Evolutionary conservation across 1,140 invertebrate genomes (phyloP).

Genomic region (Nomia melanderi): DNA sequence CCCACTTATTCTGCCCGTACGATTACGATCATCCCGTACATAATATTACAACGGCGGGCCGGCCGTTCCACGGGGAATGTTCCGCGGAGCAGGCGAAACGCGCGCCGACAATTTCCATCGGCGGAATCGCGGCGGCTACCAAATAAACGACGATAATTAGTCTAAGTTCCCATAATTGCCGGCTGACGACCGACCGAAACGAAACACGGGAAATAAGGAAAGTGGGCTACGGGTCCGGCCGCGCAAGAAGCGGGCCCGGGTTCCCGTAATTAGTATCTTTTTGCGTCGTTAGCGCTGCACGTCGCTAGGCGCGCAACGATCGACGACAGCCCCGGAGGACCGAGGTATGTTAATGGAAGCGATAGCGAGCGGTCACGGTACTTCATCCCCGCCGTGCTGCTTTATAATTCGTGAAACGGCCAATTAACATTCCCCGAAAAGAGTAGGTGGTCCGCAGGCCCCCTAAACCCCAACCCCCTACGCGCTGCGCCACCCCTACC

Average conservation of each 20-base stretch:
- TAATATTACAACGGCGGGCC: conserved; percentile 2
- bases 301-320: conserved; percentile 35
- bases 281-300: conserved; percentile 58
- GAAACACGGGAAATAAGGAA: conserved; percentile 47
- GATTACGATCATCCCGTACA: conserved; percentile 18
- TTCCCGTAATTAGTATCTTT: conserved; percentile 61
- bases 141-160: conserved; percentile 51
- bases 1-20: conserved; percentile 5
- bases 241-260: conserved; percentile 18
- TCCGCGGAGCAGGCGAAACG: background rate
- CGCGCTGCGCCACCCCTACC: background rate
- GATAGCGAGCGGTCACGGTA: conserved; percentile 45
- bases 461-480: conserved; percentile 8
- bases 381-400: conserved; percentile 14
- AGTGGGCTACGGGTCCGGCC: conserved; percentile 26
- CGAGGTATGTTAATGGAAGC: conserved; percentile 64
- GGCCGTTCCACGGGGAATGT: background rate
- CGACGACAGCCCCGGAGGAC: conserved; percentile 50
- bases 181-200: background rate
- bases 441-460: conserved; percentile 42
- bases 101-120: conserved; percentile 14
- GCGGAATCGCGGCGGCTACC: background rate
- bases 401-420: conserved; percentile 69
- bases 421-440: conserved; percentile 68
- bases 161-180: conserved; percentile 26